phyloP scores from a whole-genome alignment of 2,888 invertebrate species.

The Taphrorychus bicolor region DNA sequence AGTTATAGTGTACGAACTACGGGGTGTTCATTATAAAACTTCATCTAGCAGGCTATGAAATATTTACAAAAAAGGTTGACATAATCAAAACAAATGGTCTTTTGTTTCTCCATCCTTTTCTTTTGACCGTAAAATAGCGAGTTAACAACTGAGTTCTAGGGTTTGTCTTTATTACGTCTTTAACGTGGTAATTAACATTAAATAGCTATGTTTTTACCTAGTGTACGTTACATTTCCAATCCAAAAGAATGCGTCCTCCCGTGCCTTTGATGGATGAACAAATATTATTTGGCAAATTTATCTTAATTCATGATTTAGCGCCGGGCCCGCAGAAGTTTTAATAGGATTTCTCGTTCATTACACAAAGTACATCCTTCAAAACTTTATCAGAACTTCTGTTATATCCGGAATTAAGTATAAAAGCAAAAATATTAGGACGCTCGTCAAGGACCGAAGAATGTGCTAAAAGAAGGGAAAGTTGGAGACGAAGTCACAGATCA shows the following conservation, averaged over 20 bases:
- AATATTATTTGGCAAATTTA: constrained; percentile 29
- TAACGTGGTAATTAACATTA: too few relatives aligned
- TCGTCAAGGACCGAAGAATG: constrained; percentile 6
- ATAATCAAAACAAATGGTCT: too few relatives aligned
- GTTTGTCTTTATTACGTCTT: too few relatives aligned
- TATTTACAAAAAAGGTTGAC: too few relatives aligned
- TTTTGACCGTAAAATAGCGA: too few relatives aligned
- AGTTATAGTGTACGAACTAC: too few relatives aligned
- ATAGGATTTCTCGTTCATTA: constrained; percentile 43
- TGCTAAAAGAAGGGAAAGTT: constrained; percentile 10
- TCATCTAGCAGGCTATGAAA: too few relatives aligned
- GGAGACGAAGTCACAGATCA: neutral
- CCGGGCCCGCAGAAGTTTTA: constrained; percentile 33
- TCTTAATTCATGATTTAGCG: constrained; percentile 41
- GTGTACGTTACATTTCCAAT: neutral
- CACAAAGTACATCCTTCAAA: constrained; percentile 36
- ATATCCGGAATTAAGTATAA: constrained; percentile 37
- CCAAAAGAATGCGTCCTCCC: neutral
- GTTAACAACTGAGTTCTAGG: too few relatives aligned
- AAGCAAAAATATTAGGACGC: constrained; percentile 38
- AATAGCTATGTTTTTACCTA: too few relatives aligned
- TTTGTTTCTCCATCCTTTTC: too few relatives aligned
- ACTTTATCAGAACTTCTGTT: constrained; percentile 37
- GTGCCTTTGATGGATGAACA: constrained; percentile 6
- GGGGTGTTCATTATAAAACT: too few relatives aligned